phyloP scores from a whole-genome alignment of 1,140 invertebrate genomes.

The Physella acuta region DNA sequence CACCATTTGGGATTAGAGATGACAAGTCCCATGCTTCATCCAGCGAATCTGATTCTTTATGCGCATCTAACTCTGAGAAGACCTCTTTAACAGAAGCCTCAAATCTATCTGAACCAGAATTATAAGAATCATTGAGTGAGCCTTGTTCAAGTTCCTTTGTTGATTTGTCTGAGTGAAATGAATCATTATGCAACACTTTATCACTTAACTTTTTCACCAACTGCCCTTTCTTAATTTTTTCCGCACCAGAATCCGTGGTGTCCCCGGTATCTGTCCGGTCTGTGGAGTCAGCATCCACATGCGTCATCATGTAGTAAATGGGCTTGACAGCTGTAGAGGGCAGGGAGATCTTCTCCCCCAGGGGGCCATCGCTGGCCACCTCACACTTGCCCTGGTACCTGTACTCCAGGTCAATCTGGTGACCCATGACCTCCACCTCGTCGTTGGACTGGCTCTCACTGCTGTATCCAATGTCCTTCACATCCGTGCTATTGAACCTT shows the following conservation, averaged over 20 bases:
- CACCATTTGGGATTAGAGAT: neutral
- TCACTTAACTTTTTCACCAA: neutral
- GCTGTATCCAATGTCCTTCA: constrained; percentile 56
- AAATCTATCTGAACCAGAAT: neutral
- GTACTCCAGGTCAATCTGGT: constrained; percentile 35
- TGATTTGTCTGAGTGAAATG: too few species aligned
- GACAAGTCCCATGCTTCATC: constrained; percentile 6
- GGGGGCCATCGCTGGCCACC: constrained; percentile 32
- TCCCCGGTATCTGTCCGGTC: constrained; percentile 31
- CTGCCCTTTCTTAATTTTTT: neutral
- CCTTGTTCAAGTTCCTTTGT: neutral
- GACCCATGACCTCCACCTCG: constrained; percentile 41
- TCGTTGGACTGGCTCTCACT: constrained; percentile 59
- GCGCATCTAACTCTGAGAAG: neutral
- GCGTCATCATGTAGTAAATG: constrained; percentile 33
- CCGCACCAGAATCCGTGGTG: constrained; percentile 20
- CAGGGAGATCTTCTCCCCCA: constrained; percentile 28
- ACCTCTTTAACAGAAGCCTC: constrained; percentile 6
- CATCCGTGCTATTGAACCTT: constrained; percentile 31
- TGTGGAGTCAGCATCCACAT: constrained; percentile 34
- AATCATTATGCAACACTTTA: too few species aligned
- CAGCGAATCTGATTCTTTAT: neutral
- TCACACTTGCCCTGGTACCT: constrained; percentile 31
- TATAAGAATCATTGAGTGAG: neutral
- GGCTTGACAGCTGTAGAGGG: constrained; percentile 15